phyloP scores from a whole-genome alignment of 2,113 vertebrate species.

The Pelobates fuscus region DNA sequence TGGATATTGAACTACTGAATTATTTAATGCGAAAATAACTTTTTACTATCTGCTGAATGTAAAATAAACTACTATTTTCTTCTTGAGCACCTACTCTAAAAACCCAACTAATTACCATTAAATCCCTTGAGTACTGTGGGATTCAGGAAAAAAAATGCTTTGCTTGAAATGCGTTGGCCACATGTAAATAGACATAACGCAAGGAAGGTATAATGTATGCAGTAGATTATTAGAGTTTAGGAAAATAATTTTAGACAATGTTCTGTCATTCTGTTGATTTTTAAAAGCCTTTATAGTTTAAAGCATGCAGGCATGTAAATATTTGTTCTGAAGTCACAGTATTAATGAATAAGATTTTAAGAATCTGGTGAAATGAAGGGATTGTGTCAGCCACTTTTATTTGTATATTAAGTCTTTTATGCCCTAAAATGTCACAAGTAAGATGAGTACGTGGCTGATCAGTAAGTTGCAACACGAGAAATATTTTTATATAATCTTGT shows the following conservation, averaged over 20 bases:
- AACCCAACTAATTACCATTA: slow-evolving; percentile 64
- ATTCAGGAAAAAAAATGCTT: slow-evolving; percentile 69
- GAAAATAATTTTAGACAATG: slow-evolving; percentile 84
- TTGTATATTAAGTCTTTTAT: slow-evolving; percentile 76
- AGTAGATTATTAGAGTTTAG: slow-evolving; percentile 95
- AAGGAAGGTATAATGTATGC: slow-evolving; percentile 98
- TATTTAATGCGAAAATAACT: slow-evolving; percentile 22
- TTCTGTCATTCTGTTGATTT: slow-evolving; percentile 96
- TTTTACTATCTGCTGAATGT: slow-evolving; percentile 68
- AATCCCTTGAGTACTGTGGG: slow-evolving; percentile 72
- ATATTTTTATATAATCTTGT: slow-evolving; percentile 84
- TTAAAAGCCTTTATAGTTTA: slow-evolving; percentile 98
- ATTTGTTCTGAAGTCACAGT: slow-evolving; percentile 99
- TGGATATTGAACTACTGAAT: slow-evolving; percentile 59
- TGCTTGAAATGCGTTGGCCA: slow-evolving; percentile 77
- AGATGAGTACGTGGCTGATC: slow-evolving; percentile 73
- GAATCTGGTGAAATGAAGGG: slow-evolving; percentile 80
- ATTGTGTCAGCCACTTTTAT: slow-evolving; percentile 72
- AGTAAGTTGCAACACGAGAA: slow-evolving; percentile 74
- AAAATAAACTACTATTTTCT: slow-evolving; percentile 68
- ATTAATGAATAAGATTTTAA: slow-evolving; percentile 98
- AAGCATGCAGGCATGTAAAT: slow-evolving; percentile 99
- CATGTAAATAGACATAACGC: slow-evolving; percentile 91
- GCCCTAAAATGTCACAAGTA: slow-evolving; percentile 66
- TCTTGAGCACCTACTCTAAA: slow-evolving; percentile 29